Evolutionary conservation across 2,888 invertebrate genomes (phyloP), one percentile per base, ranked within the genome.

Genomic region (Diplazon laetatorius): DNA sequence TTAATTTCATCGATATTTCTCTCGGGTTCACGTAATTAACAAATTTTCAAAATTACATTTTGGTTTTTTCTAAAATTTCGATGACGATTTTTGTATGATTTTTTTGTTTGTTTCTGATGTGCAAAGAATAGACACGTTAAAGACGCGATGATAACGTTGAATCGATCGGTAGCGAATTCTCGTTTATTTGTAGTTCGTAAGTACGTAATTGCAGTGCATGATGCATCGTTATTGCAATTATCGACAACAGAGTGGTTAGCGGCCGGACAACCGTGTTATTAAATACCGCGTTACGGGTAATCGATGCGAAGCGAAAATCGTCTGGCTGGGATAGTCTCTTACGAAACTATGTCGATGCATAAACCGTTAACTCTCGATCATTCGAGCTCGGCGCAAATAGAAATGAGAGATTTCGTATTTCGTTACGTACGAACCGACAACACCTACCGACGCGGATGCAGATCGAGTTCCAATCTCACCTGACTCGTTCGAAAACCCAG

Each of bases 401-500:
- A 60, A 60, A 48, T 50, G 3, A 25, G 42, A n/a, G 10, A n/a
- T 18, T 5, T n/a, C 14, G 55, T 74, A 70, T 78, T 63, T 52
- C 57, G 68, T 79, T 79, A 72, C 75, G 62, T 50, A 63, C 52
- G 37, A 6, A 70, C 25, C 60, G n/a, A 39, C 37, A 59, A 46
- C 57, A 46, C 60, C 55, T 66, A 62, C 48, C 8, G 9, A 46
- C 55, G 46, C 46, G 66, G 48, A 68, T 75, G 62, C 71, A 72
- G 75, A 75, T 79, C 71, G 71, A 59, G 71, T 79, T 75, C 57
- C 63, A 57, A 30, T 68, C 16, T 42, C 25, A 22, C 18, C 9
- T 22, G 52, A 46, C 20, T 9, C 22, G 42, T 42, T 39, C 39
- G 59, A 46, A 57, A 63, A 66, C 18, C 12, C 22, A 44, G 8